These are phyloP conservation scores for Leucoma salicis DNA, from an alignment of 2,888 invertebrate species.

Conservation along the genomic window DNA sequence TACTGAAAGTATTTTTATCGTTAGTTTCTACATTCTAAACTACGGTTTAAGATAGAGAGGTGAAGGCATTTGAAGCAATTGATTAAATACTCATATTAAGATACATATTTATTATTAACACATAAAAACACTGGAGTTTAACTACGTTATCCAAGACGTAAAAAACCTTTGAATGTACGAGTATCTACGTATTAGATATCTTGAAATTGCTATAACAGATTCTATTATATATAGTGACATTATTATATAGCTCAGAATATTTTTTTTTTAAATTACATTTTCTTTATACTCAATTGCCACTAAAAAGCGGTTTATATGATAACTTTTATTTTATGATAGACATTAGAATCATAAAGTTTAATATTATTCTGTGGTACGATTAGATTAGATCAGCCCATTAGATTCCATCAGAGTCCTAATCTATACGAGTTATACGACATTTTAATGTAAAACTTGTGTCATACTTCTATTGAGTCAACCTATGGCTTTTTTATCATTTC, in stretches of 20 bases:
- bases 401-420: neutral
- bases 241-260: neutral
- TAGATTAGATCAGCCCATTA: neutral
- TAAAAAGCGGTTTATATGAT: neutral
- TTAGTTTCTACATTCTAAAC: slow-evolving; percentile 5
- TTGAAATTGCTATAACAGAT: too few relatives aligned
- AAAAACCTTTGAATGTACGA: too few relatives aligned
- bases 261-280: neutral
- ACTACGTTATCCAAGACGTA: too few relatives aligned
- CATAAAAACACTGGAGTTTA: too few relatives aligned
- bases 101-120: too few relatives aligned
- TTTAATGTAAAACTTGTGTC: neutral
- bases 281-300: neutral
- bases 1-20: neutral
- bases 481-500: too few relatives aligned
- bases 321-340: neutral
- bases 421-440: neutral
- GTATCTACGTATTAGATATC: too few relatives aligned
- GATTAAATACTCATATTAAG: neutral
- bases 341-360: neutral
- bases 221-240: too few relatives aligned
- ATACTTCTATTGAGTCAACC: neutral
- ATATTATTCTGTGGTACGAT: neutral
- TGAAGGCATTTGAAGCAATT: neutral
- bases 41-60: neutral